Evolutionary conservation across 2,113 vertebrate species (phyloP), one percentile per base, ranked within the genome.

Genomic region (Petromus typicus): DNA sequence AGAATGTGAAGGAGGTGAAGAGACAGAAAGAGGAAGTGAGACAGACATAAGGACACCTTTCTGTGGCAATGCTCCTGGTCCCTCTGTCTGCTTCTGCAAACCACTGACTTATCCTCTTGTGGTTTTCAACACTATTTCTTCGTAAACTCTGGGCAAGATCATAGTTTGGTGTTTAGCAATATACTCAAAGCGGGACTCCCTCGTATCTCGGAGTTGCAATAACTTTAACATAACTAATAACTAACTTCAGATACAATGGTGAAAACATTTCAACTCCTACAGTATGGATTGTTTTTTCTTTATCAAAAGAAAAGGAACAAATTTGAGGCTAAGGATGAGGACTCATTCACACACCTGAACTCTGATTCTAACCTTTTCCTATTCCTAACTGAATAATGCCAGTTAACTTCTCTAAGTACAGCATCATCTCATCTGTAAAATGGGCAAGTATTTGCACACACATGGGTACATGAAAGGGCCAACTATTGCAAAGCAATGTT

Each of bases 21-120:
- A 96, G 86, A 51, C n/a, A 88, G 75, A 93, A 43, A 45, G 51
- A 30, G 78, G 84, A 14, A 32, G 7, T 51, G 23, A 91, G 83
- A 71, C 37, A 94, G 86, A 93, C 89, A 86, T 54, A 37, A 76
- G 73, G 86, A 89, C 86, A 80, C 67, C 71, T 71, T 48, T 40
- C 61, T 87, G 54, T 63, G 67, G 91, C 79, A 86, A 45, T 75
- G 64, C 20, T 92, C 87, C 30, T n/a, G 86, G 61, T 12, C 80
- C 11, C 81, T 66, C 54, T 86, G 81, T 86, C 69, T 95, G 82
- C 56, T 86, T 79, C 86, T 92, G 66, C 76, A 78, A 88, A 59
- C 69, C 37, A 89, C 67, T 95, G 57, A 13, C 0, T 1, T 57
- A n/a, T n/a, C 94, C 67, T 91, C 86, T 11, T 78, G 16, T 17